A percentile compares a stretch with the other conserved stretches of the same genome.
Evolutionary conservation across 2,113 vertebrate species (phyloP).

Genomic region (Galbula dea): DNA sequence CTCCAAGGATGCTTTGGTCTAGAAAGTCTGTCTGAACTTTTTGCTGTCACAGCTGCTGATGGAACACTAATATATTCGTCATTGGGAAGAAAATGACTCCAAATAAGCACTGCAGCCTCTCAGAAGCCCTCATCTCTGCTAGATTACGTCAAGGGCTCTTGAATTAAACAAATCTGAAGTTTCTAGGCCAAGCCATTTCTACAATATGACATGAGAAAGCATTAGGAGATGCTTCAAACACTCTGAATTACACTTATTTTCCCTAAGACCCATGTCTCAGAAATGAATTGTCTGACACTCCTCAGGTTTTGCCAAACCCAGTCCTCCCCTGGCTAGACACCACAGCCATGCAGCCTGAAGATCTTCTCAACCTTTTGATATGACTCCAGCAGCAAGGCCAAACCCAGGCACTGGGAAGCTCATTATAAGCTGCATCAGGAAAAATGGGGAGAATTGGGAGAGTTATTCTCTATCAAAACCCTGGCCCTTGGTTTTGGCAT

Average conservation of each 20-base stretch:
- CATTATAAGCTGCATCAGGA: not conserved
- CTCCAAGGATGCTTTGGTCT: constrained; percentile 36
- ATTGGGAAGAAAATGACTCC: constrained; percentile 58
- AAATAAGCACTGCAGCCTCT: constrained; percentile 54
- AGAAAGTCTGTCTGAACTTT: constrained; percentile 14
- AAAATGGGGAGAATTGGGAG: not conserved
- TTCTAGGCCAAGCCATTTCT: constrained; percentile 71
- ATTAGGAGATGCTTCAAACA: constrained; percentile 66
- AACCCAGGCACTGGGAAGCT: not conserved
- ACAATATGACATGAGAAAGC: constrained; percentile 63
- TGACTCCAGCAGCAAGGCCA: not conserved
- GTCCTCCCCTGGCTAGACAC: not conserved
- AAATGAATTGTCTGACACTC: constrained; percentile 16
- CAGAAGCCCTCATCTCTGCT: constrained; percentile 56
- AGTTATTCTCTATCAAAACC: not conserved
- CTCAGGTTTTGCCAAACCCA: constrained; percentile 18
- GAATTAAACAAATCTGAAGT: constrained; percentile 74
- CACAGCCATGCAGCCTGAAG: rapidly evolving
- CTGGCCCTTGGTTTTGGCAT: not conserved
- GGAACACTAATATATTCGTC: constrained; percentile 51
- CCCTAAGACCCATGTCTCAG: constrained; percentile 44
- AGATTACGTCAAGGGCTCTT: constrained; percentile 69
- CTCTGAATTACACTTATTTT: constrained; percentile 57
- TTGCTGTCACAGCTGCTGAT: constrained; percentile 32
- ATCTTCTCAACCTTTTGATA: not conserved